These are phyloP conservation scores for Catocala fraxini DNA, from an alignment of 2,888 invertebrate genomes.

Conservation along the genomic window DNA sequence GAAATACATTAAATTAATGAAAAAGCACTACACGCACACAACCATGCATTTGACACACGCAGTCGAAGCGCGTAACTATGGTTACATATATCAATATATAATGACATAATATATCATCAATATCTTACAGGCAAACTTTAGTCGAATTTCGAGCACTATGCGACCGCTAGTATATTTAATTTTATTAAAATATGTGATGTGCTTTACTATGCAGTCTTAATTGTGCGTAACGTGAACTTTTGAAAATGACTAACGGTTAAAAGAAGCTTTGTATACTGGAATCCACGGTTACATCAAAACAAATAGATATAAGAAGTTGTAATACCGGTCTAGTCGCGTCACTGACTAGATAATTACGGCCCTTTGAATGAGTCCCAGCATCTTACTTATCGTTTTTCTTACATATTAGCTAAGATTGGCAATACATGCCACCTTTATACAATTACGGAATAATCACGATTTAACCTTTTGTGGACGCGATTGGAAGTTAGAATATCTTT, in stretches of 20 bases:
- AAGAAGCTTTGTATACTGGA: not conserved
- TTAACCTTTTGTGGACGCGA: not conserved
- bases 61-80: no score
- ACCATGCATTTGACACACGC: no score
- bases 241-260: not conserved
- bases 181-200: no score
- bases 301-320: conserved; percentile 35
- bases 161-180: no score
- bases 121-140: no score
- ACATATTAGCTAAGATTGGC: not conserved
- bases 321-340: conserved; percentile 32
- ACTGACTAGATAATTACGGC: conserved; percentile 23
- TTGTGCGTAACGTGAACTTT: not conserved
- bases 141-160: no score
- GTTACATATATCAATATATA: no score
- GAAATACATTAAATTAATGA: no score
- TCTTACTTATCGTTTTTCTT: conserved; percentile 20
- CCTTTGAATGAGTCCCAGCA: conserved; percentile 22
- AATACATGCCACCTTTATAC: no score
- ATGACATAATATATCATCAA: no score
- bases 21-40: no score
- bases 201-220: not conserved
- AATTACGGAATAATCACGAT: not conserved
- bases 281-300: conserved; percentile 7
- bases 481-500: no score